These are phyloP conservation scores for Nyctereutes procyonoides DNA, from an alignment of 2,113 vertebrate genomes.

Conservation along the genomic window DNA sequence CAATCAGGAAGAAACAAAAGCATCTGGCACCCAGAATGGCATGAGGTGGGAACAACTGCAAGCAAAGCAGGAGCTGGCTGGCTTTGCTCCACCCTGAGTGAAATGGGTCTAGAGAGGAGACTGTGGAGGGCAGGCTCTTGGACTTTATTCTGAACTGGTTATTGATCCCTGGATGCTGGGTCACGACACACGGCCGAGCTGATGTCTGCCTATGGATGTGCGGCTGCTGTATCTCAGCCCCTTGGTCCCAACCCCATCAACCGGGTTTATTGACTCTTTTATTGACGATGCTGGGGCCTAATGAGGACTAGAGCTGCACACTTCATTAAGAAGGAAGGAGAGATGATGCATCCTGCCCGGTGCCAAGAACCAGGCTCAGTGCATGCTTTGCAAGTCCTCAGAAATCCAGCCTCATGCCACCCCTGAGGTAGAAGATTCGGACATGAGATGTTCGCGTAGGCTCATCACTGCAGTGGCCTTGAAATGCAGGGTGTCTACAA, in stretches of 20 bases:
- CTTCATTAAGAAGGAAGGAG: conserved; percentile 84
- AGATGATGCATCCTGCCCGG: not conserved
- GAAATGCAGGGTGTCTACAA: not conserved
- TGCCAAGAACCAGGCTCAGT: conserved; percentile 1
- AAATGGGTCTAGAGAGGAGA: conserved; percentile 47
- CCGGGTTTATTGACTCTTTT: conserved; percentile 88
- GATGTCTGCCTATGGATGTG: conserved; percentile 83
- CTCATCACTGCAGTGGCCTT: not conserved
- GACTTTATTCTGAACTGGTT: conserved; percentile 79
- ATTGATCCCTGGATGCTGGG: conserved; percentile 84
- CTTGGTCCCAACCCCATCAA: conserved; percentile 85
- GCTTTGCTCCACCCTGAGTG: not conserved
- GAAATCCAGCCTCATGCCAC: not conserved
- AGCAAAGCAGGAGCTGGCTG: conserved; percentile 62
- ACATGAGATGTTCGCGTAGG: not conserved
- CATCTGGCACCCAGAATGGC: conserved; percentile 74
- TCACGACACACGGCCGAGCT: conserved; percentile 78
- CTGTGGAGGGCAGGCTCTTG: conserved; percentile 54
- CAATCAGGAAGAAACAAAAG: conserved; percentile 67
- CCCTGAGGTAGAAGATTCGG: not conserved
- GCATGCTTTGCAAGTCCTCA: not conserved
- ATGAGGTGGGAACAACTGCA: not conserved
- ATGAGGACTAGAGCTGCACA: conserved; percentile 87
- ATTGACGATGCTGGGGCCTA: conserved; percentile 86
- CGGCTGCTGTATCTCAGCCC: conserved; percentile 65